These are phyloP conservation scores for Bombus consobrinus DNA, from an alignment of 1,140 invertebrate species.

Conservation along the genomic window DNA sequence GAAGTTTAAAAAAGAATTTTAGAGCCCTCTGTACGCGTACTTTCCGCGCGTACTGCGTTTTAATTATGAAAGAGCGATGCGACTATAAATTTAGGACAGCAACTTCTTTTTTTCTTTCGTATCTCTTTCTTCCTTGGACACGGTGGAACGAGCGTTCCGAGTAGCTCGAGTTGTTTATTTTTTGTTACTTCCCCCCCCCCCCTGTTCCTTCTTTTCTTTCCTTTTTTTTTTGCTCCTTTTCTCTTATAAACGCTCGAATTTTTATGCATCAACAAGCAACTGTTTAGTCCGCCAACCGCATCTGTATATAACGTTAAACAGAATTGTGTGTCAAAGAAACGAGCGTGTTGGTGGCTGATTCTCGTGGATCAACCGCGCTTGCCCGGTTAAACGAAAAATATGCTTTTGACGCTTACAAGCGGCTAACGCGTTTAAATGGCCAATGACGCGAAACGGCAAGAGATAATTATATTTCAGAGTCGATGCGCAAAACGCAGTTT, in stretches of 20 bases:
- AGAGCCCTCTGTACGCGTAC: conserved; percentile 3
- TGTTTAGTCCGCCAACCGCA: not conserved
- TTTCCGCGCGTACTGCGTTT: conserved; percentile 7
- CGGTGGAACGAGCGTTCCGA: not conserved
- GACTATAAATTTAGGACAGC: conserved; percentile 24
- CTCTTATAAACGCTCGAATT: conserved; percentile 7
- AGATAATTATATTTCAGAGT: conserved; percentile 34
- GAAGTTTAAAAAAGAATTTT: conserved; percentile 35
- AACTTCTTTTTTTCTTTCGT: not conserved
- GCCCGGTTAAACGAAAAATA: conserved; percentile 27
- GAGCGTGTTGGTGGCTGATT: not conserved
- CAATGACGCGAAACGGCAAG: conserved; percentile 36
- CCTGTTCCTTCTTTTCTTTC: not conserved
- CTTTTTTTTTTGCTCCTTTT: not conserved
- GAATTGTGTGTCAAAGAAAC: conserved; percentile 5
- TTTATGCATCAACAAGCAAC: not conserved
- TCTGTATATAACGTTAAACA: not conserved
- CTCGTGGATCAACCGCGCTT: not conserved
- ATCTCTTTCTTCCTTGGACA: not conserved
- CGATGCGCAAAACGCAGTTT: conserved; percentile 1
- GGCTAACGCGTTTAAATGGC: conserved; percentile 22
- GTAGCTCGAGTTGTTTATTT: conserved; percentile 1
- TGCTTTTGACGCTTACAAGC: conserved; percentile 29
- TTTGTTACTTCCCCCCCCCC: too few relatives aligned
- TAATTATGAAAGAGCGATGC: conserved; percentile 38